Base-by-base conservation (phyloP, 2,888 invertebrate species). In the Coenonympha glycerion region DNA sequence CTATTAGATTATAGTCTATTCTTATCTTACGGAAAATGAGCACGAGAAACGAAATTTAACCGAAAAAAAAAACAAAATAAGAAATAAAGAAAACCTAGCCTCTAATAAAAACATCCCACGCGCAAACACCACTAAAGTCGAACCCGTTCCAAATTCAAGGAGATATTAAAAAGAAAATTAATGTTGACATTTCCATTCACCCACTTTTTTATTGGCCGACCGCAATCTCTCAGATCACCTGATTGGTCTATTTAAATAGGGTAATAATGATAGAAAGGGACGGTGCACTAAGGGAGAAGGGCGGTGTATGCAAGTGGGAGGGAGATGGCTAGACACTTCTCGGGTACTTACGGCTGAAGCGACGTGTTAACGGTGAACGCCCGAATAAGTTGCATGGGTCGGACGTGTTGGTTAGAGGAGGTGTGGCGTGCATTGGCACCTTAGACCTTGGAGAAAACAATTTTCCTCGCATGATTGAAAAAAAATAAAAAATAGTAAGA, bases 141-240 rank as follows among this genome's bases (percentile, higher is more conserved):
- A 9, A 1, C 8, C 66, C 64, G 65, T 61, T 65, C 62, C 56
- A 63, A 59, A 63, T 65, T 39, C 49, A 42, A 51, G n/a, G n/a
- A n/a, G 52, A 52, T 73, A 69, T 73, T 71, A 69, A 75, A 77
- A 79, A 77, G 75, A 76, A 79, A 80, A 83, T 78, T 77, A 72
- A 78, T 76, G 75, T 81, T 82, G 82, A 82, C 82, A 83, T 76
- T 79, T 82, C 76, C 75, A 74, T 76, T 78, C 74, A 73, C 73
- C 76, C 74, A 76, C 76, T 75, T 76, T 71, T 76, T 86, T 85
- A 87, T 86, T 87, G 86, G 86, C 75, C 73, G 70, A 75, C 75
- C 78, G 66, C 76, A 69, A 71, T 65, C 68, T 58, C 55, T 57
- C 60, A 63, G 59, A 61, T 63, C 60, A 61, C 65, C 71, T 68